Conservation (phyloP, 2,113 vertebrate genomes). For the Macheiramphus alcinus region DNA sequence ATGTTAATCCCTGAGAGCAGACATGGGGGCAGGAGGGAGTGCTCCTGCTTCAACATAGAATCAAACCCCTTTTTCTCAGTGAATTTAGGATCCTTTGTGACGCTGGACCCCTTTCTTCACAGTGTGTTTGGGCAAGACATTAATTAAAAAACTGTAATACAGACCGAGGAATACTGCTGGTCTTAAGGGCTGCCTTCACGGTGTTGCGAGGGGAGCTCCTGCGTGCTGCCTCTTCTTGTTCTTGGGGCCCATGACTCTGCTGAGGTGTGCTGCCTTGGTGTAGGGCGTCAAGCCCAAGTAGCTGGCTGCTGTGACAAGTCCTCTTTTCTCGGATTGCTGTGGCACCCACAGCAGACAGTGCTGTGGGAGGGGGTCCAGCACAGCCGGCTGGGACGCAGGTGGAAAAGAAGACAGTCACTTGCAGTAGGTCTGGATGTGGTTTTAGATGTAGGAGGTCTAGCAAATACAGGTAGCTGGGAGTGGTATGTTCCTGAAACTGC, state of each 20-base stretch:
- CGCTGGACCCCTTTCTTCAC: not conserved
- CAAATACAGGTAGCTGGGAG: not conserved
- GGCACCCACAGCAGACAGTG: not conserved
- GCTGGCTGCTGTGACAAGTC: not conserved
- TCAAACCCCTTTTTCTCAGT: not conserved
- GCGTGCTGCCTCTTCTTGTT: accelerated
- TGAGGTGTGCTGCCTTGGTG: not conserved
- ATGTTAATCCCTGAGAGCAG: accelerated
- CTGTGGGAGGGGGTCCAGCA: not conserved
- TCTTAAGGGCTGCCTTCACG: not conserved
- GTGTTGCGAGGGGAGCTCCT: not conserved
- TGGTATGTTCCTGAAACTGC: not conserved
- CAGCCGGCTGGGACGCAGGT: not conserved
- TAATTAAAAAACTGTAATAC: not conserved
- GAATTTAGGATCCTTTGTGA: not conserved
- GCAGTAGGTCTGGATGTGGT: not conserved
- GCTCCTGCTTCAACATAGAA: not conserved
- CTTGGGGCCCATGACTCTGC: not conserved
- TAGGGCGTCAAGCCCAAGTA: not conserved
- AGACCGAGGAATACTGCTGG: not conserved
- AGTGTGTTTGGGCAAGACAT: not conserved
- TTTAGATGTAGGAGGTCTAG: not conserved
- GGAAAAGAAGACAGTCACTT: not conserved
- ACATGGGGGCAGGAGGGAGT: accelerated
- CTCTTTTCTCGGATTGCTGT: not conserved